These are phyloP conservation scores for Drosophila willistoni DNA, from an alignment of 1,140 invertebrate genomes.

Conservation along the genomic window DNA sequence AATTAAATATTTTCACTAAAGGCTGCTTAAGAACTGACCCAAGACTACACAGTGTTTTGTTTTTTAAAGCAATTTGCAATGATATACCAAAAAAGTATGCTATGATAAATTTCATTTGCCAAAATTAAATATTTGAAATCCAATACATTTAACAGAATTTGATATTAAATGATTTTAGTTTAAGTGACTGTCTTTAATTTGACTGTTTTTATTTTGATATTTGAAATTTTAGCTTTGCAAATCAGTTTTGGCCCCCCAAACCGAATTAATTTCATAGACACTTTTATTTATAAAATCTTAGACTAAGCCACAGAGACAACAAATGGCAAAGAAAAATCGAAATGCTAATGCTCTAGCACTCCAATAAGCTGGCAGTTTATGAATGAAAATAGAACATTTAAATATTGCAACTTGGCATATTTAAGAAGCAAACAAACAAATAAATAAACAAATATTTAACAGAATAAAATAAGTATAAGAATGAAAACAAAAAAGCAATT, in stretches of 20 bases:
- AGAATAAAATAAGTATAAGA: slow-evolving; percentile 39
- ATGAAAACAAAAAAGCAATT: background rate
- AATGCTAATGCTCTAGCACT: slow-evolving; percentile 10
- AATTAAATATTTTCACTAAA: too few relatives aligned
- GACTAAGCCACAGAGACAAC: background rate
- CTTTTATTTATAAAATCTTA: background rate
- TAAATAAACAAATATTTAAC: slow-evolving; percentile 28
- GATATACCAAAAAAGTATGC: background rate
- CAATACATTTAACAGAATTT: background rate
- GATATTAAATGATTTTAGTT: background rate
- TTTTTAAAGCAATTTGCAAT: too few relatives aligned
- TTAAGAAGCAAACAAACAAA: slow-evolving; percentile 26
- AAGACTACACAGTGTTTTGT: too few relatives aligned
- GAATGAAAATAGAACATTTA: slow-evolving; percentile 61
- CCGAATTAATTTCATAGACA: background rate
- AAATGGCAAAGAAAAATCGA: slow-evolving; percentile 13
- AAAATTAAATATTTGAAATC: background rate
- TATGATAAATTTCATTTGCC: background rate
- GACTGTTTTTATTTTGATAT: background rate
- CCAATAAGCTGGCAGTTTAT: slow-evolving; percentile 43
- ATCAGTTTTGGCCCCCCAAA: background rate
- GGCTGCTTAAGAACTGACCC: too few relatives aligned
- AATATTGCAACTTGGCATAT: slow-evolving; percentile 40
- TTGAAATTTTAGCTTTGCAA: background rate
- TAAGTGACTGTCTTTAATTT: background rate